Conservation (phyloP, 1,140 invertebrate genomes). For the Sitophilus oryzae region DNA sequence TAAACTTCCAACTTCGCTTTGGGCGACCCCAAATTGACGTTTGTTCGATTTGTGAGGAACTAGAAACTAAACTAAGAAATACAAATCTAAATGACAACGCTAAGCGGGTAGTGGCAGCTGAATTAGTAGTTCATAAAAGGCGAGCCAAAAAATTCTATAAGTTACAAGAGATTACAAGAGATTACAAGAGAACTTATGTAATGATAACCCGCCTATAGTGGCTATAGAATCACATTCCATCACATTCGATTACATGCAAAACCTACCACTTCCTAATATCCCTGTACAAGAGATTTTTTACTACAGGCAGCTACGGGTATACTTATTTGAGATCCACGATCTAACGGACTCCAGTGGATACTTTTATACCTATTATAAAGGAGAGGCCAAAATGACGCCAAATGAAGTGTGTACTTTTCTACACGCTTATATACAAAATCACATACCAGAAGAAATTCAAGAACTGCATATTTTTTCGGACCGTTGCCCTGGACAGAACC, state of each 20-base stretch:
- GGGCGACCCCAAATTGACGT: conserved; percentile 31
- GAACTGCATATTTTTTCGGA: conserved; percentile 33
- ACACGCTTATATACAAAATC: neutral
- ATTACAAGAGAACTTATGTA: too few relatives aligned
- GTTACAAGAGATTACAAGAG: too few relatives aligned
- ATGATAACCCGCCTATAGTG: too few relatives aligned
- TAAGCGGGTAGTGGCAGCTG: conserved; percentile 33
- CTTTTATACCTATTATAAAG: conserved; percentile 31
- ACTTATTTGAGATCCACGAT: conserved; percentile 37
- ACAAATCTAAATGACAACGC: conserved; percentile 22
- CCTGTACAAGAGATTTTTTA: too few relatives aligned
- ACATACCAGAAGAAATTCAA: neutral
- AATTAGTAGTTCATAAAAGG: conserved; percentile 29
- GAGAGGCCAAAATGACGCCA: conserved; percentile 10
- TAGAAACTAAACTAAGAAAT: conserved; percentile 12
- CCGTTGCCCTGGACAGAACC: conserved; percentile 33
- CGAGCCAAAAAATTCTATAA: conserved; percentile 37
- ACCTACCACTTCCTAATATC: too few relatives aligned
- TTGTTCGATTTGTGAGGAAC: conserved; percentile 31
- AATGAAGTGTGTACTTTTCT: conserved; percentile 19
- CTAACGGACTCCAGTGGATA: conserved; percentile 25
- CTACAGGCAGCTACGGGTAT: conserved; percentile 37
- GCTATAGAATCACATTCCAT: too few relatives aligned
- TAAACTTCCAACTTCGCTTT: conserved; percentile 30
- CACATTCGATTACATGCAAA: too few relatives aligned